These are phyloP conservation scores for Chiridota heheva DNA, from an alignment of 35 echinoderm and acorn worm species.

Conservation along the genomic window DNA sequence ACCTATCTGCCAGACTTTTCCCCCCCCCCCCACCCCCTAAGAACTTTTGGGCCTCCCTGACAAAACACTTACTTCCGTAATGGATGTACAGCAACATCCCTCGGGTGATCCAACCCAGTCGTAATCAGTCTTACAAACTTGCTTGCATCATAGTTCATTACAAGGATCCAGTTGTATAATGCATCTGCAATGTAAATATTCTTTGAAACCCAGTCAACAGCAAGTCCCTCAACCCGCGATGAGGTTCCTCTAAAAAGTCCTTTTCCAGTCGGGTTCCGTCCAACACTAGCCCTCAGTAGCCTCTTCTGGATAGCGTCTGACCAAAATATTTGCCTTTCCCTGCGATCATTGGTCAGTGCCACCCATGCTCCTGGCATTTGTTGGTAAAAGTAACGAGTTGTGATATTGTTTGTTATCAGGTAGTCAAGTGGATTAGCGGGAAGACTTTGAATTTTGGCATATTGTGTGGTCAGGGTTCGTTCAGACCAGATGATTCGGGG, in stretches of 20 bases:
- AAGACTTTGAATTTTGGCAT: conserved; percentile 48
- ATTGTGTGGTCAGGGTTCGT: too few relatives aligned
- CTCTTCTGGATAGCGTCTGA: conserved; percentile 9
- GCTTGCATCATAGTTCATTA: conserved; percentile 44
- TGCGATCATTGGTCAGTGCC: conserved; percentile 48
- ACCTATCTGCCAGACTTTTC: too few relatives aligned
- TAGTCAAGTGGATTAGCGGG: conserved; percentile 51
- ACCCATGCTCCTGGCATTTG: conserved; percentile 37
- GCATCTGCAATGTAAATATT: conserved; percentile 74
- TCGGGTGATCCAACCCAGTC: conserved; percentile 48
- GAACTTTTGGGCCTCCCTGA: neutral
- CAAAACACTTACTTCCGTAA: conserved; percentile 26
- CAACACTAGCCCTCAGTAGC: conserved; percentile 28
- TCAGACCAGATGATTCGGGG: too few relatives aligned
- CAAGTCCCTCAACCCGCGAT: conserved; percentile 43
- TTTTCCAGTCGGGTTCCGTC: neutral
- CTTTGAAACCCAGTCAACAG: conserved; percentile 72
- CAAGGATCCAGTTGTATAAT: conserved; percentile 80
- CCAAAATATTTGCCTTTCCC: conserved; percentile 64
- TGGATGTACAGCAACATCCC: conserved; percentile 63
- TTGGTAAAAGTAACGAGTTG: conserved; percentile 37
- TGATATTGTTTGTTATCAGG: conserved; percentile 17
- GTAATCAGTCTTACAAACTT: neutral
- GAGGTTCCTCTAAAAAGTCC: conserved; percentile 33
- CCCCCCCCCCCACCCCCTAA: too few relatives aligned